Conservation (phyloP, 2,888 invertebrate genomes). For the Clanis bilineata region DNA sequence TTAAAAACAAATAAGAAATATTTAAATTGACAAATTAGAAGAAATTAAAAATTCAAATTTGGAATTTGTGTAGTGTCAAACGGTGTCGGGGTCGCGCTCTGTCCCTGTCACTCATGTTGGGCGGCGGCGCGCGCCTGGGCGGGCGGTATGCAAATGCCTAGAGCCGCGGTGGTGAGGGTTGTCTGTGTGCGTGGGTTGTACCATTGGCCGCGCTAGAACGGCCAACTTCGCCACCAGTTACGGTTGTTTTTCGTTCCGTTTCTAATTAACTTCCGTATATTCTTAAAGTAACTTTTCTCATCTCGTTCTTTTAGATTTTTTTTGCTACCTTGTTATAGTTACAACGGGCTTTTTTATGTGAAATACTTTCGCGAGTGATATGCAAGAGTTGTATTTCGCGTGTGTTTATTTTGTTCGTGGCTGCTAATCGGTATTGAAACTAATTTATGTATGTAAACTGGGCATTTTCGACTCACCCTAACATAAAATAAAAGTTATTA, state of each 20-base stretch:
- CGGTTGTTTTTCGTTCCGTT: slow-evolving; percentile 83
- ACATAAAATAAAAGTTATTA: slow-evolving; percentile 37
- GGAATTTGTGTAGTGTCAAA: slow-evolving; percentile 52
- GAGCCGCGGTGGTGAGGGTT: slow-evolving; percentile 67
- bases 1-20: slow-evolving; percentile 17
- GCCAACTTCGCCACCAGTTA: slow-evolving; percentile 82
- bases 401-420: slow-evolving; percentile 58
- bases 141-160: slow-evolving; percentile 83
- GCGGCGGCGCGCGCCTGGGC: slow-evolving; percentile 80
- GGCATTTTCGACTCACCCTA: slow-evolving; percentile 3
- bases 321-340: slow-evolving; percentile 56
- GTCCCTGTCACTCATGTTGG: slow-evolving; percentile 78
- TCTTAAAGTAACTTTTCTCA: slow-evolving; percentile 81
- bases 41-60: slow-evolving; percentile 26
- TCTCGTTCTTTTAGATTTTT: slow-evolving; percentile 69
- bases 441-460: not conserved
- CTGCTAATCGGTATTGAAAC: slow-evolving; percentile 18
- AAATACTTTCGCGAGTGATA: slow-evolving; percentile 70
- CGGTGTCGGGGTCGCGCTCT: slow-evolving; percentile 52
- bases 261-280: slow-evolving; percentile 82
- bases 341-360: slow-evolving; percentile 63
- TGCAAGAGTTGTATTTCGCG: slow-evolving; percentile 60
- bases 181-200: slow-evolving; percentile 76
- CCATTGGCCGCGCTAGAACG: slow-evolving; percentile 82
- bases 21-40: slow-evolving; percentile 18